A percentile compares a stretch with the other conserved stretches of the same genome.
Evolutionary conservation across 1,140 invertebrate genomes (phyloP).

Genomic region (Cyphomyrmex costatus): DNA sequence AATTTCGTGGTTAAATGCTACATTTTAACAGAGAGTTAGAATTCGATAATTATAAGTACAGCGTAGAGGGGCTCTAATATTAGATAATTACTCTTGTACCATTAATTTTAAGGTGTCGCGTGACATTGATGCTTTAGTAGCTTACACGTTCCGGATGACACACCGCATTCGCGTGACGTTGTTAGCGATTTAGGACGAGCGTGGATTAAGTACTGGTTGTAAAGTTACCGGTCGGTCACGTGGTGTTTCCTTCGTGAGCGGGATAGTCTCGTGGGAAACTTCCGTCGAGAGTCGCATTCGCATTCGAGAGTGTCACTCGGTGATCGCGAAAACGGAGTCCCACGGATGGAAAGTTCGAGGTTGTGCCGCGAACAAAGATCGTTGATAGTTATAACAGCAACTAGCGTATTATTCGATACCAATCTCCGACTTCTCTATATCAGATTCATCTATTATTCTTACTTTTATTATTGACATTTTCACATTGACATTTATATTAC

Average conservation of each 20-base stretch:
- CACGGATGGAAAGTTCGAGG: constrained; percentile 53
- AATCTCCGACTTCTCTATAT: constrained; percentile 3
- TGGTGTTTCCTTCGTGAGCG: constrained; percentile 35
- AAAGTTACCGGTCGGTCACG: constrained; percentile 50
- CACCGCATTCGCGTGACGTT: constrained; percentile 28
- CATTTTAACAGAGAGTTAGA: not conserved
- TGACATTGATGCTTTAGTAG: constrained; percentile 31
- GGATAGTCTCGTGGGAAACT: constrained; percentile 57
- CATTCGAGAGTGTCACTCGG: constrained; percentile 50
- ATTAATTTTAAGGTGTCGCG: constrained; percentile 28
- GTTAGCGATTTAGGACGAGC: constrained; percentile 54
- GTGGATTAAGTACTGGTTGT: constrained; percentile 46
- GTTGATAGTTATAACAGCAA: constrained; percentile 26
- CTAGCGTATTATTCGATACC: not conserved
- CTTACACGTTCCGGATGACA: constrained; percentile 32
- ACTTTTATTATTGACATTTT: not conserved
- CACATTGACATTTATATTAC: not conserved
- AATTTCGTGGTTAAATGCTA: not conserved
- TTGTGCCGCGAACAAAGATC: constrained; percentile 37
- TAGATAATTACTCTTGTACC: not conserved
- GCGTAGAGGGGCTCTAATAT: not conserved
- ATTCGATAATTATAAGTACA: not conserved
- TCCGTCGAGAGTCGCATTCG: constrained; percentile 54
- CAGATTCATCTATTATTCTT: not conserved
- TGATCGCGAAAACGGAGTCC: constrained; percentile 52